Base-by-base conservation (phyloP, 2,888 invertebrate species). In the Sphinx pinastri region DNA sequence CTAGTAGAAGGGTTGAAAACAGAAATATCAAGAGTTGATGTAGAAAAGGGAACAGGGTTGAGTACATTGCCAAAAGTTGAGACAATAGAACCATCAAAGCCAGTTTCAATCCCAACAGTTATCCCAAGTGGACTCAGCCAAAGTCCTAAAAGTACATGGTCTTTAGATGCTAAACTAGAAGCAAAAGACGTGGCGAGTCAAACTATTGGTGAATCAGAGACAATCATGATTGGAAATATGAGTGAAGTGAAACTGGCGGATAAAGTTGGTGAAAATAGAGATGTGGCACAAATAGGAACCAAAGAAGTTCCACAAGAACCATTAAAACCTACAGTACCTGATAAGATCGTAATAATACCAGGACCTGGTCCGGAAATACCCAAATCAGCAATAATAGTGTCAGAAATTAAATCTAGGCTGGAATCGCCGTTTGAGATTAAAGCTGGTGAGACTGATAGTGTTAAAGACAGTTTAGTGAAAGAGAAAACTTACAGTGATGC, bases 381-480 rank as follows among this genome's bases (percentile, higher is more conserved):
- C 19, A 63, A 63, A 63, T 69, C 69, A 63, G 60, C 54, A 52
- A 63, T 60, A 63, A 71, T 63, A 13, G 68, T 16, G 31, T 59
- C 11, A 25, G 63, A 63, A 49, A 70, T 49, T n/a, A 55, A 67
- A 7, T 58, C 69, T 38, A 69, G 63, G 11, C 45, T 69, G 19
- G 63, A 63, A 19, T 47, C 47, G 19, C 63, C 57, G 38, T 45
- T 57, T 47, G 70, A 67, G 67, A 67, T 67, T 70, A 66, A 66
- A 63, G 14, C 19, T 54, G 13, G 54, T 69, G 70, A 70, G 70
- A 70, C 70, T 70, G 60, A 57, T 68, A 69, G 67, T 71, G 58
- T 55, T n/a, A 70, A 68, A 68, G 67, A 69, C 60, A 52, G 45
- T 54, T 19, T 70, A 58, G 67, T 57, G 38, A 67, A 70, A 67